Evolutionary conservation across 2,113 vertebrate species (phyloP).

Genomic region (Prolemur simus): DNA sequence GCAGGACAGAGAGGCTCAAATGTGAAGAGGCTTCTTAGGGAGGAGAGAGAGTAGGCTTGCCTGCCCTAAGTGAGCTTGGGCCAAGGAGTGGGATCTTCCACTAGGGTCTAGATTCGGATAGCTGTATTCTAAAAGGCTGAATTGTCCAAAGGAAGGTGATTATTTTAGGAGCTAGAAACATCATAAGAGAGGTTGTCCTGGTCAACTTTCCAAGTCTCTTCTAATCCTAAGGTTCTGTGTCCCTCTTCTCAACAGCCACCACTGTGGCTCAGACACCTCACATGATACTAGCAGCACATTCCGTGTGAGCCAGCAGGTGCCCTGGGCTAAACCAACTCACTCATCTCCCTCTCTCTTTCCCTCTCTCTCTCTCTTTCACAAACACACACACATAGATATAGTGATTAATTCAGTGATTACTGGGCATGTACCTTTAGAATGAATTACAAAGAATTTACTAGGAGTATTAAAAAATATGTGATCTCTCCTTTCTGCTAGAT

Average conservation of each 20-base stretch:
- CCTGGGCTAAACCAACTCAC: not conserved
- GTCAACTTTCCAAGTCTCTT: not conserved
- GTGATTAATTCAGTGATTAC: not conserved
- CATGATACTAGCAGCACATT: not conserved
- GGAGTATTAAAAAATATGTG: not conserved
- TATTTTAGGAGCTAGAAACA: not conserved
- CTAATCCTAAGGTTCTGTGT: not conserved
- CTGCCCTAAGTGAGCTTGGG: not conserved
- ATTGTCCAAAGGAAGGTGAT: not conserved
- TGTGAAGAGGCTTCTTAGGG: not conserved
- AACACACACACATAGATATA: not conserved
- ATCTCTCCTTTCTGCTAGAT: not conserved
- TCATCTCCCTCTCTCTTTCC: not conserved
- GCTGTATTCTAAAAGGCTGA: not conserved
- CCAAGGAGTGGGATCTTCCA: not conserved
- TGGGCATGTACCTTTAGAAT: not conserved
- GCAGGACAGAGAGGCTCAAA: not conserved
- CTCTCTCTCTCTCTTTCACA: not conserved
- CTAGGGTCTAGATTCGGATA: not conserved
- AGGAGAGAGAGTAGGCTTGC: not conserved
- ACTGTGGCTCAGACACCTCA: not conserved
- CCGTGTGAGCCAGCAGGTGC: not conserved
- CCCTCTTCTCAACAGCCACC: not conserved
- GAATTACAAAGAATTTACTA: not conserved
- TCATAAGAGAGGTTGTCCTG: not conserved